Evolutionary conservation across 1,140 invertebrate genomes (phyloP).

Genomic region (Drosophila truncata): DNA sequence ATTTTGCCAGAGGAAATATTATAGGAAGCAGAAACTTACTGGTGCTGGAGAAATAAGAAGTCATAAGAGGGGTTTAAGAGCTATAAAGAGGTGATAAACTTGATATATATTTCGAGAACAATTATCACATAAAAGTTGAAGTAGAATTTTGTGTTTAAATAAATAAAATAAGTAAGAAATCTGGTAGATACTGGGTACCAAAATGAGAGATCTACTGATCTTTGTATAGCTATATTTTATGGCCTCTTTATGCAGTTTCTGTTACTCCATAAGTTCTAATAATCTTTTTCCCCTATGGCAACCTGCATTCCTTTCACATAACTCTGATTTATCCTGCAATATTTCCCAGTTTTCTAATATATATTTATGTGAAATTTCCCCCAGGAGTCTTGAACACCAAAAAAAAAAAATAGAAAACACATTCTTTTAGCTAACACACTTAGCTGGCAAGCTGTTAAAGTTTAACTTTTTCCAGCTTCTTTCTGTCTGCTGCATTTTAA

Average conservation of each 20-base stretch:
- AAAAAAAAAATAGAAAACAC: constrained; percentile 48
- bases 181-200: background rate
- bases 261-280: background rate
- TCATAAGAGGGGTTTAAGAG: background rate
- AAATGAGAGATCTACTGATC: too few relatives aligned
- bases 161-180: background rate
- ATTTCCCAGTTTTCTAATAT: constrained; percentile 1
- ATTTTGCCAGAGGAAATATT: constrained; percentile 14
- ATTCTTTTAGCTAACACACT: constrained; percentile 37
- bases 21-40: background rate
- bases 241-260: too few relatives aligned
- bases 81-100: background rate
- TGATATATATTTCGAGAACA: too few relatives aligned
- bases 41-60: too few relatives aligned
- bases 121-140: too few relatives aligned
- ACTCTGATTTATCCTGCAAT: background rate
- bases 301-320: background rate
- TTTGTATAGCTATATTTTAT: too few relatives aligned
- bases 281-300: too few relatives aligned
- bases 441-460: constrained; percentile 9
- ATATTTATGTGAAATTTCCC: constrained; percentile 7
- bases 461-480: constrained; percentile 16
- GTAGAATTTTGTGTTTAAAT: background rate
- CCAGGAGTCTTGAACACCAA: constrained; percentile 7
- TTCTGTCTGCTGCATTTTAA: constrained; percentile 47